A percentile compares a stretch with the other conserved stretches of the same genome.
phyloP scores from a whole-genome alignment of 2,888 invertebrate species.

The Chorisops tibialis region DNA sequence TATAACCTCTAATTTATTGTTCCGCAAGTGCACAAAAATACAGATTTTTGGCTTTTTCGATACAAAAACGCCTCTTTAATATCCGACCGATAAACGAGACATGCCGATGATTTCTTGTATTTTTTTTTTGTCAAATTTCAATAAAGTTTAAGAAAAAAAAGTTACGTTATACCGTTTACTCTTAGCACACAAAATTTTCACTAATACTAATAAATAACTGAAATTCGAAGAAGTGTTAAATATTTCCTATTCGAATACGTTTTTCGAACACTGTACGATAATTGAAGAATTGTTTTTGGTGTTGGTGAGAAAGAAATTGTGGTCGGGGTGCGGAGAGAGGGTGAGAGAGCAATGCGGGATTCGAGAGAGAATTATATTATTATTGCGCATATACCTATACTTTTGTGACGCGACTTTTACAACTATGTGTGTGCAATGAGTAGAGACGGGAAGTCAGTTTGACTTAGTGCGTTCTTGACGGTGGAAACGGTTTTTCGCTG shows the following conservation, averaged over 20 bases:
- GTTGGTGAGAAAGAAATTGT: not conserved
- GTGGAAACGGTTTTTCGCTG: constrained; percentile 25
- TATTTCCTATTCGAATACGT: no score
- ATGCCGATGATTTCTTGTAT: constrained; percentile 12
- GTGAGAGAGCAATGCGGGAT: not conserved
- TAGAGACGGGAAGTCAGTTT: constrained; percentile 31
- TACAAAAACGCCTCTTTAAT: constrained; percentile 6
- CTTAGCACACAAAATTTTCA: constrained; percentile 6
- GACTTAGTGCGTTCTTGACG: constrained; percentile 33
- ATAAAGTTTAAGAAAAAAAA: constrained; percentile 11
- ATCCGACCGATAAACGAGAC: constrained; percentile 8
- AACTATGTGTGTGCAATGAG: constrained; percentile 27
- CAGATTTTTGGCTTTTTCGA: not conserved
- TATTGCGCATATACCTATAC: not conserved
- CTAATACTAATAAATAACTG: no score
- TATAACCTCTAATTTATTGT: no score
- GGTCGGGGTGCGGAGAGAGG: not conserved
- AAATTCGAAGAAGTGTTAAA: no score
- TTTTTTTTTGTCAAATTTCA: constrained; percentile 10
- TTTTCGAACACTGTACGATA: not conserved
- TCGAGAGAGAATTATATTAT: not conserved
- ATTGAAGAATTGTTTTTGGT: not conserved
- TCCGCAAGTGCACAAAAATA: no score
- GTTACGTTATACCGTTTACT: constrained; percentile 18
- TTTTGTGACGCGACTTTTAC: constrained; percentile 1